Evolutionary conservation across 1,140 invertebrate genomes (phyloP), one percentile per base, ranked within the genome.

Genomic region (Pseudobourletiella spinata): DNA sequence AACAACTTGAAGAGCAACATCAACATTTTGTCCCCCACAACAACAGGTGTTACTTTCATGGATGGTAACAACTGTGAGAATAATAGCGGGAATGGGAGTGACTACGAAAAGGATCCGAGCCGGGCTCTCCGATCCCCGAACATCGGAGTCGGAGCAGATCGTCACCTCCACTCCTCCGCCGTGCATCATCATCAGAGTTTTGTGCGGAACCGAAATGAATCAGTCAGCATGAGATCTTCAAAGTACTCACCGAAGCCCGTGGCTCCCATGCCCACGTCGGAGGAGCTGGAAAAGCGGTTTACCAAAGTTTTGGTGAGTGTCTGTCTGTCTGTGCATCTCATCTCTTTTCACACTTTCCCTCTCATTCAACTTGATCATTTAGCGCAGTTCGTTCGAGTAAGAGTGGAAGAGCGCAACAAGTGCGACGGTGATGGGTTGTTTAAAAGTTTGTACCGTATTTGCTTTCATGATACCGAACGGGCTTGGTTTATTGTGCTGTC

Each of bases 251-350:
- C 64, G 2, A 78, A 65, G 52, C 55, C 57, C 32, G 44, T 59
- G 20, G 32, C 56, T 35, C 89, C 90, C 26, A 91, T 92, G 87
- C 92, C 88, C 48, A 90, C 93, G 71, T 78, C 86, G 39, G 81
- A 81, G 68, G 92, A 95, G 76, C 79, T 95, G 76, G 92, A 95
- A 76, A 84, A 85, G 70, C 80, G 90, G 68, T 95, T 95, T 77
- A 90, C 91, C 66, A 94, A 93, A 89, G 91, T 95, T 72, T 78
- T 95, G 84, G 92, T 95, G 77, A 88, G 89, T 81, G 32, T n/a
- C n/a, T 11, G n/a, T 39, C 32, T 11, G 8, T 39, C n/a, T 39
- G 8, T 39, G 32, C 32, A 39, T 39, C n/a, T 39, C 32, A 39
- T 39, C 32, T n/a, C 32, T 39, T 39, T n/a, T n/a, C n/a, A n/a